Base-by-base conservation (phyloP, 2,797 vertebrate species). In the Mionectes olivaceus region DNA sequence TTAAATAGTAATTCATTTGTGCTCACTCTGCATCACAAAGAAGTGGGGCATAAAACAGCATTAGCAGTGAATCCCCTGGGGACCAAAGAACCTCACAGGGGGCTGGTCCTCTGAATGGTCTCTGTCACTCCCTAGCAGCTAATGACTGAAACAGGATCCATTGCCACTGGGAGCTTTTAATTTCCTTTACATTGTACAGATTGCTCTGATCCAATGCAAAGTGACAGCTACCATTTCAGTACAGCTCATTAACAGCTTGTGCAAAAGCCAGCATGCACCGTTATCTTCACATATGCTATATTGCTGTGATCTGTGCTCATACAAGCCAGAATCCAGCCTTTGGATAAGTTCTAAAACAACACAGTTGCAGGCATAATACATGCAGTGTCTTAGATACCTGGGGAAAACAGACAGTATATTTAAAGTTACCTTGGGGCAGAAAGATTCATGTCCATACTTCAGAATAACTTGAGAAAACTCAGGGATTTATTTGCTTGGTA, bases 21-120 rank as follows among this genome's bases (percentile, higher is more conserved):
- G 92, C 77, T 96, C 94, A 95, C 90, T 98, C 97, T 96, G 95
- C 95, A 98, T 98, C 95, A 96, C 97, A 97, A 98, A 98, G 98
- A 99, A 99, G 98, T 99, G 98, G 98, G 98, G 98, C 98, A 98
- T 96, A 96, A 98, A 98, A 98, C 98, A 97, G 97, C 98, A 98
- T 99, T 99, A 98, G 97, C 88, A 91, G 94, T 85, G 88, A 97
- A 98, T 98, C 97, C 98, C 99, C 98, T 10, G 92, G 97, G 97
- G 98, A 98, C 97, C 97, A 98, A 98, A 98, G 97, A 98, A 97
- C 97, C 97, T 98, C 97, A 97, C 96, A 97, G 98, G 98, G 97
- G 98, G 98, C 98, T 98, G 96, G 97, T 96, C 96, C 94, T 96
- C 95, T 97, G 96, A 98, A 97, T 97, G 95, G 95, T 96, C 97